These are phyloP conservation scores for Agrotis ipsilon DNA, from an alignment of 2,888 invertebrate species.

Conservation along the genomic window DNA sequence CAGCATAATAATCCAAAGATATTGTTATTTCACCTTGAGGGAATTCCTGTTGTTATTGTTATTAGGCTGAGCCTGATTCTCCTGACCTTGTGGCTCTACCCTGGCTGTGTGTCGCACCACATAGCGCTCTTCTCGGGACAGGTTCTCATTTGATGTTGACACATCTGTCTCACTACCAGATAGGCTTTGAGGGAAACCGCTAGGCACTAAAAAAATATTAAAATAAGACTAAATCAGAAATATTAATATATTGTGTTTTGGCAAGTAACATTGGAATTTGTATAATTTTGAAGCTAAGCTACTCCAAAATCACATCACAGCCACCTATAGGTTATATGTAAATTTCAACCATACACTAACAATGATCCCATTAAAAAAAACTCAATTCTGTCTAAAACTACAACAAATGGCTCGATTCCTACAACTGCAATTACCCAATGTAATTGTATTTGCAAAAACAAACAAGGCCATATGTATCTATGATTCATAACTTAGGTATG, in stretches of 20 bases:
- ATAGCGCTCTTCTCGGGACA: constrained; percentile 96
- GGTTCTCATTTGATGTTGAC: constrained; percentile 97
- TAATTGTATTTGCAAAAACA: constrained; percentile 45
- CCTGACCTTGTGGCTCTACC: constrained; percentile 98
- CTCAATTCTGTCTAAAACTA: too few relatives aligned
- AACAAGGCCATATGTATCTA: constrained; percentile 73
- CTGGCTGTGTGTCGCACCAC: constrained; percentile 95
- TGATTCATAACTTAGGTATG: constrained; percentile 78
- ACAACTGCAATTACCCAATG: constrained; percentile 30
- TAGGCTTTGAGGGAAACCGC: constrained; percentile 93
- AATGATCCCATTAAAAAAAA: too few relatives aligned
- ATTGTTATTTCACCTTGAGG: constrained; percentile 85
- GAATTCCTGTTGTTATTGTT: constrained; percentile 91
- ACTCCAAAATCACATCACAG: too few relatives aligned
- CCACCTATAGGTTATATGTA: background rate
- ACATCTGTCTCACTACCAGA: constrained; percentile 97
- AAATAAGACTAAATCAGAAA: background rate
- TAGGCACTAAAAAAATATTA: constrained; percentile 78
- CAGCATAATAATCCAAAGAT: background rate
- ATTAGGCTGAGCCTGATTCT: constrained; percentile 90
- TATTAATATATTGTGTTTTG: too few relatives aligned
- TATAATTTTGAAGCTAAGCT: too few relatives aligned
- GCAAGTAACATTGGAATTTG: too few relatives aligned
- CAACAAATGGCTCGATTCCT: constrained; percentile 19
- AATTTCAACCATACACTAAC: constrained; percentile 2